Evolutionary conservation across 2,113 vertebrate species (phyloP), one percentile per base, ranked within the genome.

Genomic region (Heterotis niloticus): DNA sequence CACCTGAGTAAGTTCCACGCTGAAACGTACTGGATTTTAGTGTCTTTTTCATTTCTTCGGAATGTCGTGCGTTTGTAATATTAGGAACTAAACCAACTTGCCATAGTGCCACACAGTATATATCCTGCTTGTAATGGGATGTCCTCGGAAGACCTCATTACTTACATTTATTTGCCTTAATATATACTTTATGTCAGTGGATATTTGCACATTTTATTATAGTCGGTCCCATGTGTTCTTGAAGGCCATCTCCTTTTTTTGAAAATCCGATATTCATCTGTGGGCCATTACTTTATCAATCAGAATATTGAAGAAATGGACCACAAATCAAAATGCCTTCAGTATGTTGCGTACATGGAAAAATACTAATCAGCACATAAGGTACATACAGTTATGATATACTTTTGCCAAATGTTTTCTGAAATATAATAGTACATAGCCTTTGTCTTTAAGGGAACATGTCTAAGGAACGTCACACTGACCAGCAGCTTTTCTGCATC

Each of bases 91-190:
- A n/a, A 20, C 67, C 26, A 71, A 60, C 54, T 52, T 69, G 67
- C 77, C 67, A 78, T 62, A 71, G 24, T 57, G 56, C 54, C 23
- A 57, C 12, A 24, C 59, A 75, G 18, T 60, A 59, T 75, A 7
- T 13, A 62, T 60, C 54, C 57, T 17, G 18, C 20, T 28, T 34
- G 28, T 34, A 26, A 28, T n/a, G 56, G 34, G 11, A 34, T 75
- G 34, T n/a, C 26, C 17, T 62, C 5, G 17, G 26, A 62, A 29
- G 59, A 62, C 14, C 20, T 62, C 59, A 64, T 34, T 13, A 28
- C 34, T 62, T n/a, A 34, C n/a, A 75, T 34, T 75, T 62, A 75
- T 62, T 62, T 70, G 54, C 76, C 64, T 68, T 77, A 78, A 78
- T 44, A 52, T 66, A 65, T 68, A 26, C 64, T 62, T 20, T 20